phyloP scores from a whole-genome alignment of 2,888 invertebrate genomes.

The Parthenolecanium corni region DNA sequence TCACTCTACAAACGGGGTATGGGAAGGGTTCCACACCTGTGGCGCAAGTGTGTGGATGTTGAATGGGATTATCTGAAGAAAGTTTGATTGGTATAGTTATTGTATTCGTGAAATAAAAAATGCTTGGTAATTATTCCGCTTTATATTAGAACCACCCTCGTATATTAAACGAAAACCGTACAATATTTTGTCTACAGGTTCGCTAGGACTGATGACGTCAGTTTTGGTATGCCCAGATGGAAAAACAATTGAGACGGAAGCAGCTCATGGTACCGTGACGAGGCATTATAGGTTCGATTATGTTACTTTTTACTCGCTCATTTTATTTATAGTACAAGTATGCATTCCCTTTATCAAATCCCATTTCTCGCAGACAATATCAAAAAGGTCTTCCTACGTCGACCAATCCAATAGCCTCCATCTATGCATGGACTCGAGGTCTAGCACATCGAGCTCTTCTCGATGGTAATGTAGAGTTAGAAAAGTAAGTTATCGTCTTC shows the following conservation, averaged over 20 bases:
- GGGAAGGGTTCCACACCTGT: no score
- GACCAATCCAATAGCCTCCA: conserved; percentile 83
- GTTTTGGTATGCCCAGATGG: conserved; percentile 80
- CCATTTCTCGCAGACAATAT: conserved; percentile 51
- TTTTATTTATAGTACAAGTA: no score
- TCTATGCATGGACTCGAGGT: conserved; percentile 83
- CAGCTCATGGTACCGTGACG: conserved; percentile 85
- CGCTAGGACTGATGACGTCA: conserved; percentile 81
- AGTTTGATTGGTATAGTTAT: no score
- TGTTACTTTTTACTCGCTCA: neutral
- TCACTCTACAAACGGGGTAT: no score
- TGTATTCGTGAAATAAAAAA: no score
- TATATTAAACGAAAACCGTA: no score
- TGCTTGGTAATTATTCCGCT: no score
- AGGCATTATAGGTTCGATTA: conserved; percentile 57
- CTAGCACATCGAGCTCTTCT: conserved; percentile 70
- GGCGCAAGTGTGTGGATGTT: no score
- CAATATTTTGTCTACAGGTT: conserved; percentile 46
- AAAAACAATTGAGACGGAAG: conserved; percentile 79
- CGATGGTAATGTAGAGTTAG: conserved; percentile 62
- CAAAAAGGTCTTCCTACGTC: conserved; percentile 77
- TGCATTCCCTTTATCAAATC: no score
- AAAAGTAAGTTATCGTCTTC: conserved; percentile 38
- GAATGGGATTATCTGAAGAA: no score
- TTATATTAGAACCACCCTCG: no score